Percentiles rank a stretch among this genome's conserved stretches.
phyloP scores from a whole-genome alignment of 2,797 vertebrate genomes.

The Arrhamphus sclerolepis region DNA sequence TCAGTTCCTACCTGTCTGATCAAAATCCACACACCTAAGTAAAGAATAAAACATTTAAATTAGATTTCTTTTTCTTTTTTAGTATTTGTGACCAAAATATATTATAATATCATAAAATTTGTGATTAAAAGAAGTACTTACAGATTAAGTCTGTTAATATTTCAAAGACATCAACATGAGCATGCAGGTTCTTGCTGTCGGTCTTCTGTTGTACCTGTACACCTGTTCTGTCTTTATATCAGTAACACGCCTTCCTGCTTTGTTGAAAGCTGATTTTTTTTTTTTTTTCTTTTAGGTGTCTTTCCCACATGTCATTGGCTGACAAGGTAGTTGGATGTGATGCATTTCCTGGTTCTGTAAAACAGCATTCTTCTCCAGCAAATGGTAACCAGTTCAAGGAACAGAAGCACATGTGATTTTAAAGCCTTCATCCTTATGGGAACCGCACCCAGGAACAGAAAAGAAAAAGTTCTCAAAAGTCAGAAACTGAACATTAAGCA shows the following conservation, averaged over 20 bases:
- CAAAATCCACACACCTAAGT: neutral
- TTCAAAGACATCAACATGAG: neutral
- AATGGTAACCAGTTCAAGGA: too few species aligned
- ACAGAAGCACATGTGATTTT: too few species aligned
- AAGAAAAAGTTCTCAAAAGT: too few species aligned
- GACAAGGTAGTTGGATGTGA: too few species aligned
- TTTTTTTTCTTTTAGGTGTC: too few species aligned
- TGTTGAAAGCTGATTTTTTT: too few species aligned
- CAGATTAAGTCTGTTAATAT: neutral
- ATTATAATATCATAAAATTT: neutral
- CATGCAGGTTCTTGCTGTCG: neutral
- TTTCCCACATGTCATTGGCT: too few species aligned
- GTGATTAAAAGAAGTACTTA: neutral
- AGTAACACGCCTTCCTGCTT: neutral
- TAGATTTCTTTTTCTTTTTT: neutral
- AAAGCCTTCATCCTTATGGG: too few species aligned
- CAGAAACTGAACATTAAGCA: too few species aligned
- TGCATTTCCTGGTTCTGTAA: too few species aligned
- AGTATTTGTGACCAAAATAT: neutral
- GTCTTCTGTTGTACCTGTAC: neutral
- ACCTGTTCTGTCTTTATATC: neutral
- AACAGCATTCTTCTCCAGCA: too few species aligned
- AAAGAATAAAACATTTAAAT: neutral
- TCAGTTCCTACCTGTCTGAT: neutral
- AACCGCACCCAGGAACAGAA: too few species aligned